Conservation (phyloP, 2,888 invertebrate species). For the Vandiemenella viatica region DNA sequence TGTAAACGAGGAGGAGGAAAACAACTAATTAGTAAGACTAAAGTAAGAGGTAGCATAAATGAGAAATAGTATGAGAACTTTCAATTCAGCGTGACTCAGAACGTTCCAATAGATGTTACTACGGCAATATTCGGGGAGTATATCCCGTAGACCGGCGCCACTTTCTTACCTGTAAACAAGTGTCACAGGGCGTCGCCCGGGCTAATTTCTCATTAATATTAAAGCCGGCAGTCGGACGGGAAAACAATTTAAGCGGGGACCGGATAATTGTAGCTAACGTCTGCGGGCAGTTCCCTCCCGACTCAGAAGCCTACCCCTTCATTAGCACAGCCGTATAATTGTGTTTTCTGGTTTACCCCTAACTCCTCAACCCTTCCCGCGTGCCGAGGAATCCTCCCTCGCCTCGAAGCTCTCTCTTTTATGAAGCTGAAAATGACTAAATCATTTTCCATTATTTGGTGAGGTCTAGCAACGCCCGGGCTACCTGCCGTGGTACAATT, state of each 20-base stretch:
- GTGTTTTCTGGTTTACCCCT: constrained; percentile 11
- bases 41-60: no score
- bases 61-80: no score
- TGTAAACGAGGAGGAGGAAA: no score
- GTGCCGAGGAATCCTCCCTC: not conserved
- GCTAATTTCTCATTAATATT: not conserved
- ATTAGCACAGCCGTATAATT: constrained; percentile 5
- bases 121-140: no score
- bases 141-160: no score
- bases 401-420: not conserved
- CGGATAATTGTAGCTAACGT: not conserved
- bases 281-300: no score
- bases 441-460: constrained; percentile 12
- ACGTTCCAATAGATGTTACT: no score
- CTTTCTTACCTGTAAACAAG: no score
- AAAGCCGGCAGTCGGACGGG: not conserved
- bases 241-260: not conserved
- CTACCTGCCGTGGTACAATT: not conserved
- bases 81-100: no score
- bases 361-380: no score
- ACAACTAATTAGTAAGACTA: no score
- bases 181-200: no score
- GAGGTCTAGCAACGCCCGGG: not conserved
- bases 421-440: constrained; percentile 10
- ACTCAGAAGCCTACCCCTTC: not conserved